Conservation (phyloP, 2,888 invertebrate species). For the Microchrysa polita region DNA sequence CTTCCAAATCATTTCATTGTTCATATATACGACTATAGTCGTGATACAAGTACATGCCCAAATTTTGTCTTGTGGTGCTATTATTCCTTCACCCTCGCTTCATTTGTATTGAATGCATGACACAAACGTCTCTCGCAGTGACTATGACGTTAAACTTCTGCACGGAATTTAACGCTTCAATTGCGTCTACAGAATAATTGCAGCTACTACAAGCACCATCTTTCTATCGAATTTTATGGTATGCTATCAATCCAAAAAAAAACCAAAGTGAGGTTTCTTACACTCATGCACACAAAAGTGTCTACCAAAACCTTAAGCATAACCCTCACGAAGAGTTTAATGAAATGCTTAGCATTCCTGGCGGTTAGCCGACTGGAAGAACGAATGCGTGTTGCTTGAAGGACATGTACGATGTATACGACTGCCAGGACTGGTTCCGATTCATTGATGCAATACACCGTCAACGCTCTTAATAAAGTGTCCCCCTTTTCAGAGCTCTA, state of each 20-base stretch:
- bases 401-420: slow-evolving; percentile 11
- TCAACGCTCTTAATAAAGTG: slow-evolving; percentile 4
- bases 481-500: slow-evolving; percentile 20
- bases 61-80: neutral
- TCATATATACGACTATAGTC: too few relatives aligned
- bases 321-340: slow-evolving; percentile 18
- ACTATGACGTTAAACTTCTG: slow-evolving; percentile 49
- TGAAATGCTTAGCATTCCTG: slow-evolving; percentile 45
- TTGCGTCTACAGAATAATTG: slow-evolving; percentile 15
- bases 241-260: neutral
- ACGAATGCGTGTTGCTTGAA: slow-evolving; percentile 36
- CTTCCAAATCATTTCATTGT: slow-evolving; percentile 50
- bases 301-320: neutral
- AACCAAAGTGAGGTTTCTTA: slow-evolving; percentile 8
- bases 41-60: slow-evolving; percentile 20
- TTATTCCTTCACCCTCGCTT: slow-evolving; percentile 4
- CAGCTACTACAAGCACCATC: neutral
- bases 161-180: slow-evolving; percentile 48
- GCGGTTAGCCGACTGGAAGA: slow-evolving; percentile 33
- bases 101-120: too few relatives aligned
- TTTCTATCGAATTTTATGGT: neutral
- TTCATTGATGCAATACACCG: neutral
- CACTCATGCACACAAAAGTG: neutral
- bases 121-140: slow-evolving; percentile 6
- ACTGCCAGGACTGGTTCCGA: neutral